Percentiles rank a stretch among this genome's conserved stretches.
Evolutionary conservation across 2,888 invertebrate genomes (phyloP).

Genomic region (Pollenia griseotomentosa): DNA sequence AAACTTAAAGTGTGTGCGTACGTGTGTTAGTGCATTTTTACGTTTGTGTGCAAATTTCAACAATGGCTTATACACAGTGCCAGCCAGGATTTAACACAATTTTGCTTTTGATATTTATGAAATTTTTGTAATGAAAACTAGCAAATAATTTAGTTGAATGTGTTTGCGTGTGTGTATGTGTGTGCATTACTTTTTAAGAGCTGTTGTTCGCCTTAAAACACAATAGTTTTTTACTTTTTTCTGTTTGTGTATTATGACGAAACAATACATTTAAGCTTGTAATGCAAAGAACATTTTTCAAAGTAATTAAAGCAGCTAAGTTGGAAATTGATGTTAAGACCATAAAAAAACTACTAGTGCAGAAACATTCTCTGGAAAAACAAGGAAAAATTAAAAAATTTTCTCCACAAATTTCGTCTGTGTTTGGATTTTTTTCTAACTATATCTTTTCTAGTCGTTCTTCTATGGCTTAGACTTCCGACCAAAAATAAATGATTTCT

Average conservation of each 20-base stretch:
- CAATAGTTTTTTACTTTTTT: slow-evolving; percentile 20
- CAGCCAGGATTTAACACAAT: slow-evolving; percentile 47
- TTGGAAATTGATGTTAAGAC: not conserved
- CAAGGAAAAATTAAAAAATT: too few species aligned
- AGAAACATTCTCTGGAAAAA: too few species aligned
- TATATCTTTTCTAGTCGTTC: too few species aligned
- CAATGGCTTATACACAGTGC: not conserved
- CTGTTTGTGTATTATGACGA: not conserved
- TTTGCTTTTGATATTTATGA: slow-evolving; percentile 53
- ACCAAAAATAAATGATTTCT: slow-evolving; percentile 28
- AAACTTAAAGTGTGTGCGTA: slow-evolving; percentile 16
- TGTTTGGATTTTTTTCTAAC: too few species aligned
- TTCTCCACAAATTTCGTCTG: too few species aligned
- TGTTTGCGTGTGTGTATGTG: not conserved
- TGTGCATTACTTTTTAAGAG: not conserved
- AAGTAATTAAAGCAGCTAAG: slow-evolving; percentile 43
- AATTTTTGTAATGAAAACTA: slow-evolving; percentile 49
- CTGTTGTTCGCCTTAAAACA: slow-evolving; percentile 20
- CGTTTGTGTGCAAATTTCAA: not conserved
- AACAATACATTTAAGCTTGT: slow-evolving; percentile 20
- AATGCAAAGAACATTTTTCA: slow-evolving; percentile 8
- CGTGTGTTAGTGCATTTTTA: not conserved
- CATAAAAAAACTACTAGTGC: too few species aligned
- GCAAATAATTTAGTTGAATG: not conserved
- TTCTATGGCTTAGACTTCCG: not conserved